phyloP scores from a whole-genome alignment of 2,888 invertebrate species.

The Clanis bilineata region DNA sequence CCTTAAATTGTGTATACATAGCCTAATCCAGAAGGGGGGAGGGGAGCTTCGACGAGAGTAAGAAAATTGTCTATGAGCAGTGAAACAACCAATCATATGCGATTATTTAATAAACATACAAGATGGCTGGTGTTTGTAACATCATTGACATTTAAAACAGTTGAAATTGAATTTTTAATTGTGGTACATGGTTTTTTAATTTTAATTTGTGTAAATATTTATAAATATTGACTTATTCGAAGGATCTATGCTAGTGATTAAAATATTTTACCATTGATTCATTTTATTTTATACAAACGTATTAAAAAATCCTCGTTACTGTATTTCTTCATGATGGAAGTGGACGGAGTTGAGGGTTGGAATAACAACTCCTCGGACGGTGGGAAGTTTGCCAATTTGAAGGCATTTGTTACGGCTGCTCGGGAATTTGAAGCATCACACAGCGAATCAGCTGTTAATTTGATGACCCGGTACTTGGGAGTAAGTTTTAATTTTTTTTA shows the following conservation, averaged over 20 bases:
- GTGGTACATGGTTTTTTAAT: conserved; percentile 26
- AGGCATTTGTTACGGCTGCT: conserved; percentile 78
- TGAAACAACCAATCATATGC: conserved; percentile 40
- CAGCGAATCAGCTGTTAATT: conserved; percentile 74
- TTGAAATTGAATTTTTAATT: conserved; percentile 65
- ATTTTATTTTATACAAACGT: background rate
- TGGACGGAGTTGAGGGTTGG: conserved; percentile 60
- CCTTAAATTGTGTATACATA: no score
- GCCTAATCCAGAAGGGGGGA: no score
- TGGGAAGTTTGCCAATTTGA: conserved; percentile 72
- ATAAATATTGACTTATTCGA: conserved; percentile 6
- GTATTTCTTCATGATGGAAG: conserved; percentile 57
- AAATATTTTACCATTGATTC: background rate
- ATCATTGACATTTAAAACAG: conserved; percentile 55
- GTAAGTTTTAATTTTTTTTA: conserved; percentile 47
- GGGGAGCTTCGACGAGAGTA: no score
- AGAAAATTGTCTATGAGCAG: background rate
- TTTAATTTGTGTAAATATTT: conserved; percentile 27
- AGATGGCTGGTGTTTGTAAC: conserved; percentile 33
- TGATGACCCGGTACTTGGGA: conserved; percentile 78
- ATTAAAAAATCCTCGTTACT: conserved; percentile 15
- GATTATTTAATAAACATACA: conserved; percentile 49
- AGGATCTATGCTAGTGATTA: conserved; percentile 6
- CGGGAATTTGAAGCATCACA: conserved; percentile 78
- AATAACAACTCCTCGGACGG: conserved; percentile 55